Evolutionary conservation across 2,113 vertebrate species (phyloP), one percentile per base, ranked within the genome.

Genomic region (Delphinus delphis): DNA sequence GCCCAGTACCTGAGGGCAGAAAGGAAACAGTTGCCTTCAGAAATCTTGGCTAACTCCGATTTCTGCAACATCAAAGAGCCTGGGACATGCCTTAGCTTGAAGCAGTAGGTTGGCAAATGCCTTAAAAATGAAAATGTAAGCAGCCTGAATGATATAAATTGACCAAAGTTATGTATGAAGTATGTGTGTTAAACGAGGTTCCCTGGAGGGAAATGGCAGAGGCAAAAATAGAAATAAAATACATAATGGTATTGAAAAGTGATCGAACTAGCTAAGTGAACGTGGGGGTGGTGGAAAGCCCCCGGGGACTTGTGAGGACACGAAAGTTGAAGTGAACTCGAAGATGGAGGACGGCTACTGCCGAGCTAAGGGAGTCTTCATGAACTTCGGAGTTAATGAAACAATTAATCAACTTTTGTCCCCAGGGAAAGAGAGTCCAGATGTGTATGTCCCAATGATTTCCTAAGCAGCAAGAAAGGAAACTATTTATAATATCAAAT

Each of bases 391-490:
- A 79, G 62, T 89, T 74, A 87, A 71, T 89, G 85, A 87, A 95
- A 90, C 76, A 60, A 74, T 31, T 53, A 92, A 89, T 84, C 79
- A 73, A n/a, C 65, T 80, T 95, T 84, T 67, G 80, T 87, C 79
- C 79, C 83, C 83, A 90, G 36, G 73, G 68, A 80, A 96, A 92
- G 26, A 84, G 10, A n/a, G 44, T 80, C 25, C 50, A 41, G 21
- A 65, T 55, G 12, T 79, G 68, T 17, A 88, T 62, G 31, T 71
- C 58, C 60, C 58, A 38, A 3, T 28, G 25, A 81, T 92, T 82
- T 77, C 73, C 90, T 74, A 82, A 93, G 53, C 73, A 63, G 2
- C 90, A 90, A 96, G 53, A 96, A 96, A 92, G 77, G 50, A 91
- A 94, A 89, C 44, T 47, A 82, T 90, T 93, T 86, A 50, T 70